Percentiles rank a stretch among this genome's conserved stretches.
Conservation (phyloP, 53 echinoderm and acorn worm genomes). For the Mesocentrotus franciscanus region DNA sequence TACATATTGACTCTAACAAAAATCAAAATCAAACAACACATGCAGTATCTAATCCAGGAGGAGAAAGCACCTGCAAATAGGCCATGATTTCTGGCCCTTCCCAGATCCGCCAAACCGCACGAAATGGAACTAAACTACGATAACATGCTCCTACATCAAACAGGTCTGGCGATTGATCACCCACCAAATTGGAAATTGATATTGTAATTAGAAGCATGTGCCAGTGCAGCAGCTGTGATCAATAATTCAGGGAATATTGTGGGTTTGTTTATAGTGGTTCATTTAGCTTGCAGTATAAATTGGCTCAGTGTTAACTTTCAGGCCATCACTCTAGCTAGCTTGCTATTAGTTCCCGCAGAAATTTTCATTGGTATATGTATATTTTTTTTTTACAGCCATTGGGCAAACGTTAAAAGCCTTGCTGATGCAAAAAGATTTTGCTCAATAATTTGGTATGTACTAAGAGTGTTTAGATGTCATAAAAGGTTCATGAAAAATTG, state of each 20-base stretch:
- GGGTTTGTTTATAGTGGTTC: constrained; percentile 53
- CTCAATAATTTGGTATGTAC: not conserved
- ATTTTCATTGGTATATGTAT: not conserved
- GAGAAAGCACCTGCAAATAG: constrained; percentile 28
- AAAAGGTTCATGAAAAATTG: constrained; percentile 22
- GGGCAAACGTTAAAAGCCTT: not conserved
- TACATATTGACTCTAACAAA: constrained; percentile 22
- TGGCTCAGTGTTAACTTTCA: constrained; percentile 58
- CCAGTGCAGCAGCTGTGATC: constrained; percentile 36
- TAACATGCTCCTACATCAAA: constrained; percentile 28
- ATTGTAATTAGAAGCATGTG: constrained; percentile 63
- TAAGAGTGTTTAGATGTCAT: not conserved
- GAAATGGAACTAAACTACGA: constrained; percentile 26
- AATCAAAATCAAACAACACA: not conserved
- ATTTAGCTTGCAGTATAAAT: constrained; percentile 48
- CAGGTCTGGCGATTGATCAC: constrained; percentile 51
- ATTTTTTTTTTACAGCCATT: not conserved
- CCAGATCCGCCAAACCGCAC: not conserved
- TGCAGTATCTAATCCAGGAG: not conserved
- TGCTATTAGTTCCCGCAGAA: not conserved
- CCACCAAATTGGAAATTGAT: constrained; percentile 59
- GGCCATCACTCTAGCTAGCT: not conserved
- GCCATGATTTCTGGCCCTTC: constrained; percentile 9
- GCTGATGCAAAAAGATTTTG: not conserved
- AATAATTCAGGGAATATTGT: constrained; percentile 43